A percentile compares a stretch with the other conserved stretches of the same genome.
These are phyloP conservation scores for Betta splendens DNA, from an alignment of 2,797 vertebrate species.

Conservation along the genomic window DNA sequence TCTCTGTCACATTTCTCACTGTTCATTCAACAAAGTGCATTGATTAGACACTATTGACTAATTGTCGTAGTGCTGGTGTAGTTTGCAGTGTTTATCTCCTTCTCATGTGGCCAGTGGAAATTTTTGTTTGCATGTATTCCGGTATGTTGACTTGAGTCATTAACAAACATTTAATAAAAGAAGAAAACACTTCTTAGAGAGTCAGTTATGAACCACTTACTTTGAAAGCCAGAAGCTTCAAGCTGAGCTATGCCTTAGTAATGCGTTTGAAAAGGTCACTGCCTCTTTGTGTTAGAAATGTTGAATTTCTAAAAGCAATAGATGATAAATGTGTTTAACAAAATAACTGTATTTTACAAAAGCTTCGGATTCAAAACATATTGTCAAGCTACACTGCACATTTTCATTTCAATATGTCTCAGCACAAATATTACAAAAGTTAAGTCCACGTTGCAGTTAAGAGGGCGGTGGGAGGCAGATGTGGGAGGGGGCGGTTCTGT, in stretches of 20 bases:
- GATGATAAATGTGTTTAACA: constrained; percentile 47
- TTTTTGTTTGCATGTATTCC: constrained; percentile 48
- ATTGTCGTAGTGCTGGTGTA: constrained; percentile 23
- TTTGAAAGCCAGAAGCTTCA: constrained; percentile 18
- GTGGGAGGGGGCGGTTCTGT: constrained; percentile 29
- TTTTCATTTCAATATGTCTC: constrained; percentile 50
- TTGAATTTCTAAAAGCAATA: constrained; percentile 44
- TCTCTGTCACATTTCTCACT: constrained; percentile 54
- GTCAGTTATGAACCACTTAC: constrained; percentile 21
- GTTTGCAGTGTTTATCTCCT: constrained; percentile 33
- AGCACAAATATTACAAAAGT: constrained; percentile 73
- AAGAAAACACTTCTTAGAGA: constrained; percentile 17
- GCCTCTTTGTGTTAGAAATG: constrained; percentile 46
- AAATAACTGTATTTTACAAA: constrained; percentile 63
- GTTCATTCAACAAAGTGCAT: constrained; percentile 78
- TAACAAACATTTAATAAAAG: constrained; percentile 31
- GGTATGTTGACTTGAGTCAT: constrained; percentile 33
- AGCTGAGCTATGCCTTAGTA: constrained; percentile 27
- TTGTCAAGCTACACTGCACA: constrained; percentile 40
- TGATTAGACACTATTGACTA: constrained; percentile 53
- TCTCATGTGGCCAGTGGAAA: constrained; percentile 31
- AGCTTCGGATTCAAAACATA: constrained; percentile 50
- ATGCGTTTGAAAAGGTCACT: constrained; percentile 31
- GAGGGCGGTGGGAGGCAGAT: constrained; percentile 13
- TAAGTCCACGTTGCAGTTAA: constrained; percentile 67